Evolutionary conservation across 2,797 vertebrate species (phyloP).

Genomic region (Carduelis carduelis): DNA sequence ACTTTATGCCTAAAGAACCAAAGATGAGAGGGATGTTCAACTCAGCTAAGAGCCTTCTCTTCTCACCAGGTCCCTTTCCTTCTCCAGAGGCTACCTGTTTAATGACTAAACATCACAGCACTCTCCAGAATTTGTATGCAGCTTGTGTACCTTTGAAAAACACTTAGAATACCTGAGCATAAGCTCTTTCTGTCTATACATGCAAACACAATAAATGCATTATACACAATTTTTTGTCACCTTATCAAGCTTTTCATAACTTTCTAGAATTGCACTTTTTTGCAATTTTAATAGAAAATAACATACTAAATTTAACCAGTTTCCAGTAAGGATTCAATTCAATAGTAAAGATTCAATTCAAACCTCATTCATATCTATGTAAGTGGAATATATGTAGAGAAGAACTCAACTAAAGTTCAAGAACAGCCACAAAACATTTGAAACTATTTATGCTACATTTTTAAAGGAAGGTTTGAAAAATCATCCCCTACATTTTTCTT

Average conservation of each 20-base stretch:
- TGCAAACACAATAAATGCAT: background rate
- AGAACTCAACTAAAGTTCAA: background rate
- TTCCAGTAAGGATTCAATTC: background rate
- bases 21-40: background rate
- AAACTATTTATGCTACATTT: background rate
- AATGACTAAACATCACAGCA: background rate
- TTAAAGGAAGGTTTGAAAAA: background rate
- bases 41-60: background rate
- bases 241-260: background rate
- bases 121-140: background rate
- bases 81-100: background rate
- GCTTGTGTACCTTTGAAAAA: background rate
- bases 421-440: background rate
- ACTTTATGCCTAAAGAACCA: background rate
- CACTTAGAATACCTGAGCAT: background rate
- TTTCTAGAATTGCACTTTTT: background rate
- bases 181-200: background rate
- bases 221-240: background rate
- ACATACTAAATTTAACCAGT: background rate
- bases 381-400: background rate
- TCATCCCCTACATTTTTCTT: background rate
- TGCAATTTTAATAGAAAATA: background rate
- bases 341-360: background rate
- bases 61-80: background rate
- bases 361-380: background rate